A percentile compares a stretch with the other conserved stretches of the same genome.
phyloP scores from a whole-genome alignment of 2,888 invertebrate species.

The Tortrix viridana region DNA sequence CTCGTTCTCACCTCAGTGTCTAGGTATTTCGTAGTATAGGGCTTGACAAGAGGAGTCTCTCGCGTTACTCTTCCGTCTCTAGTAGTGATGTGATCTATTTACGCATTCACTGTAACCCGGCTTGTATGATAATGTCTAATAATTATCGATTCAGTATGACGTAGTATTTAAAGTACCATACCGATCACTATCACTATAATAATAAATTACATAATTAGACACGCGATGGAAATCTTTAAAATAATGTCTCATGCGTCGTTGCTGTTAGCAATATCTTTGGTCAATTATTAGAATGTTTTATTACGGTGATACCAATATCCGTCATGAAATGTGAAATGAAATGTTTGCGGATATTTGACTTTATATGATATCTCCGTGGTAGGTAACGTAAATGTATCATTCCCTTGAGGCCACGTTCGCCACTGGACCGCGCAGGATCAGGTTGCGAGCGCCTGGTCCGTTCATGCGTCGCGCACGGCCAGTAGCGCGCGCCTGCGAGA shows the following conservation, averaged over 20 bases:
- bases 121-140: constrained; percentile 65
- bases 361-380: constrained; percentile 49
- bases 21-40: constrained; percentile 76
- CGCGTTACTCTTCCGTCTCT: constrained; percentile 56
- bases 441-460: background rate
- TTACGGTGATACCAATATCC: constrained; percentile 69
- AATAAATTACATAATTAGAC: constrained; percentile 53
- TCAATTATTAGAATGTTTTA: constrained; percentile 82
- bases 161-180: constrained; percentile 52
- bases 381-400: constrained; percentile 40
- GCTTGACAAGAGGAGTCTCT: constrained; percentile 50
- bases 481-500: background rate
- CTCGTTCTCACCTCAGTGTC: constrained; percentile 67
- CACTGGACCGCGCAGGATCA: constrained; percentile 1
- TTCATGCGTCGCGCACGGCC: background rate
- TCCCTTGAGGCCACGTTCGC: constrained; percentile 12
- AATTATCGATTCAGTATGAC: constrained; percentile 57
- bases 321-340: constrained; percentile 65
- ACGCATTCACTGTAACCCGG: constrained; percentile 68
- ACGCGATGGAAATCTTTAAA: constrained; percentile 77
- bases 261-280: constrained; percentile 81
- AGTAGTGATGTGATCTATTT: constrained; percentile 57
- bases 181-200: constrained; percentile 3
- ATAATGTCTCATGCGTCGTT: constrained; percentile 71
- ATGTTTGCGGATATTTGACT: constrained; percentile 64